These are phyloP conservation scores for Meghimatium bilineatum DNA, from an alignment of 2,888 invertebrate genomes.

Conservation along the genomic window DNA sequence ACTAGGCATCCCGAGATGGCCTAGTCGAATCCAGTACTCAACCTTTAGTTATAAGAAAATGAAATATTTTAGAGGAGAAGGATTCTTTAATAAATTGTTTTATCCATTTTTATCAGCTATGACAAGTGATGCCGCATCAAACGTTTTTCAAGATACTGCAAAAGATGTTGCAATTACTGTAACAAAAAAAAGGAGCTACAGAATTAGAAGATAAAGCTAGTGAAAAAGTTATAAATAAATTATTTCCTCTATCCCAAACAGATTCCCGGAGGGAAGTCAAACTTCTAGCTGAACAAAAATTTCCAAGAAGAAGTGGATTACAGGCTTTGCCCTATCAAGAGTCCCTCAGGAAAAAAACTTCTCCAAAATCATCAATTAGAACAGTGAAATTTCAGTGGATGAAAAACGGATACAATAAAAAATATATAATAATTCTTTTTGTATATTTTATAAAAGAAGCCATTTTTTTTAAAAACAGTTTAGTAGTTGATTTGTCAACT, in stretches of 20 bases:
- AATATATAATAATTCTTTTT: too few species aligned
- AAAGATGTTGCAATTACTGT: not conserved
- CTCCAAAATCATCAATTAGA: too few species aligned
- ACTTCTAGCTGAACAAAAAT: not conserved
- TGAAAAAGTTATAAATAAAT: not conserved
- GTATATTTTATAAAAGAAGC: too few species aligned
- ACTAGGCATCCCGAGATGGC: too few species aligned
- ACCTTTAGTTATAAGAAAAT: not conserved
- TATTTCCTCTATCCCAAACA: not conserved
- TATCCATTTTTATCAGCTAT: too few species aligned
- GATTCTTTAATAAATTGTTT: not conserved
- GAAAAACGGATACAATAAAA: too few species aligned
- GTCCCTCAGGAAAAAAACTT: too few species aligned
- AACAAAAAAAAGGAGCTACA: not conserved
- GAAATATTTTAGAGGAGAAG: not conserved
- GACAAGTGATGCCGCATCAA: not conserved
- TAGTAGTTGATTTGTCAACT: too few species aligned
- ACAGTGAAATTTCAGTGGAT: too few species aligned
- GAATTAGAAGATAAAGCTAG: not conserved
- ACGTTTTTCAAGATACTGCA: not conserved
- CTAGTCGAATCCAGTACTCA: too few species aligned
- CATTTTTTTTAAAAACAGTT: too few species aligned
- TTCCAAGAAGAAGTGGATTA: not conserved
- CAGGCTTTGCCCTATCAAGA: too few species aligned
- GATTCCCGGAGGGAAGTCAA: not conserved